Evolutionary conservation across 2,113 vertebrate genomes (phyloP).

Genomic region (Macaca mulatta): DNA sequence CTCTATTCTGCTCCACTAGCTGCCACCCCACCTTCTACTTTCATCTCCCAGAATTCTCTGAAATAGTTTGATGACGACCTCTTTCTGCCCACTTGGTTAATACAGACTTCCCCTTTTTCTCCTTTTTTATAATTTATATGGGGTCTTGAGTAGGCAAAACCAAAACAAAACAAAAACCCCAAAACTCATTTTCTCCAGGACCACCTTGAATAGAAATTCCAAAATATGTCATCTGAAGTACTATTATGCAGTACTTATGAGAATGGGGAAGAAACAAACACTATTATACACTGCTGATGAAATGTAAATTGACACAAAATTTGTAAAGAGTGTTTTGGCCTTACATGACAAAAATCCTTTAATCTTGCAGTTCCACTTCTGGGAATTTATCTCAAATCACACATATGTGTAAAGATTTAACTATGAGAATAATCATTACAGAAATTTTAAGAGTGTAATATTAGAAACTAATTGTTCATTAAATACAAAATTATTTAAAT

Average conservation of each 20-base stretch:
- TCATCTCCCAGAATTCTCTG: neutral
- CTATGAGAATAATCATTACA: conserved; percentile 2
- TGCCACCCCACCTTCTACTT: neutral
- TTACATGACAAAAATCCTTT: neutral
- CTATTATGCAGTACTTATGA: neutral
- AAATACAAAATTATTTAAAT: conserved; percentile 43
- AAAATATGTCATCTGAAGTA: neutral
- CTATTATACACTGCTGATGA: neutral
- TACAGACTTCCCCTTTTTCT: neutral
- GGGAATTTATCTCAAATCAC: conserved; percentile 56
- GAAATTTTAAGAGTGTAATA: conserved; percentile 51
- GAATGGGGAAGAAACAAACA: neutral
- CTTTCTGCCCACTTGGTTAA: neutral
- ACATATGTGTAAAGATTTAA: conserved; percentile 49
- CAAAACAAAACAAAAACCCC: neutral
- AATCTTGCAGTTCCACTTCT: conserved; percentile 46
- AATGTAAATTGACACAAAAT: neutral
- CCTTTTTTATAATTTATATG: neutral
- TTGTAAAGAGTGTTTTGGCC: neutral
- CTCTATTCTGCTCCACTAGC: neutral
- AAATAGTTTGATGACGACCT: neutral
- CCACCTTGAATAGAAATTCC: conserved; percentile 35
- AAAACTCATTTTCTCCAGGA: neutral
- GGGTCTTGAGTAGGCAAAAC: neutral
- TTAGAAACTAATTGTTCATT: conserved; percentile 53